A percentile compares a stretch with the other conserved stretches of the same genome.
Evolutionary conservation across 2,888 invertebrate genomes (phyloP).

Genomic region (Drosophila siamana): DNA sequence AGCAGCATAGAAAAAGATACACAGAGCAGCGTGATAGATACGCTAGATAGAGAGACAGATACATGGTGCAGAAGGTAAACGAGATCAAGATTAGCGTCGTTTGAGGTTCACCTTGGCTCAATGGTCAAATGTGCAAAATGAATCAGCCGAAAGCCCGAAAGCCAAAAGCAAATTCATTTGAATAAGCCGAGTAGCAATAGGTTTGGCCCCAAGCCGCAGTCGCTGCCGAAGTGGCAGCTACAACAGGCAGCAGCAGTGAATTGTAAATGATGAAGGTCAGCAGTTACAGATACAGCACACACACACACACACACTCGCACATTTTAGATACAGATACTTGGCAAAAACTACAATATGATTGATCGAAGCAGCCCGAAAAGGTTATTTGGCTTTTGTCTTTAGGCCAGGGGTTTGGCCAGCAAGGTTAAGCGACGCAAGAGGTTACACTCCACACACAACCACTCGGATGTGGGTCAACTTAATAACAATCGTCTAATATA

Average conservation of each 20-base stretch:
- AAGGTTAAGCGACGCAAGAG: slow-evolving; percentile 47
- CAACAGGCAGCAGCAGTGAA: slow-evolving; percentile 32
- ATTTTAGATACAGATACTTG: slow-evolving; percentile 32
- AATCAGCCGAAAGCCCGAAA: slow-evolving; percentile 60
- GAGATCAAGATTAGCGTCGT: slow-evolving; percentile 76
- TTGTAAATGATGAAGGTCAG: slow-evolving; percentile 76
- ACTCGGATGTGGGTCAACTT: slow-evolving; percentile 52
- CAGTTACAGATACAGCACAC: slow-evolving; percentile 72
- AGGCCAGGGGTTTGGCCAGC: slow-evolving; percentile 57
- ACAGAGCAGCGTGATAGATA: slow-evolving; percentile 6
- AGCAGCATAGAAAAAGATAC: slow-evolving; percentile 18
- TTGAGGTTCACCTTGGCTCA: slow-evolving; percentile 79
- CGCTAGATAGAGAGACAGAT: slow-evolving; percentile 4
- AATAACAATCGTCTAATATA: slow-evolving; percentile 1
- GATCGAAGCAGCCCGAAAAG: slow-evolving; percentile 68
- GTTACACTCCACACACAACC: slow-evolving; percentile 24
- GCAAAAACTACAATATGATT: slow-evolving; percentile 50
- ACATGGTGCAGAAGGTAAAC: slow-evolving; percentile 74
- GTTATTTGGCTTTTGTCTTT: slow-evolving; percentile 63
- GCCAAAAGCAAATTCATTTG: slow-evolving; percentile 60
- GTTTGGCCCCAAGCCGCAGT: slow-evolving; percentile 72
- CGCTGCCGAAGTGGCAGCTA: slow-evolving; percentile 29
- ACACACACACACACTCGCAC: slow-evolving; percentile 20
- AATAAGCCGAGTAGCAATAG: slow-evolving; percentile 57
- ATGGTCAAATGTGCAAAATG: slow-evolving; percentile 82